Evolutionary conservation across 2,888 invertebrate genomes (phyloP).

Genomic region (Chirona hameri): DNA sequence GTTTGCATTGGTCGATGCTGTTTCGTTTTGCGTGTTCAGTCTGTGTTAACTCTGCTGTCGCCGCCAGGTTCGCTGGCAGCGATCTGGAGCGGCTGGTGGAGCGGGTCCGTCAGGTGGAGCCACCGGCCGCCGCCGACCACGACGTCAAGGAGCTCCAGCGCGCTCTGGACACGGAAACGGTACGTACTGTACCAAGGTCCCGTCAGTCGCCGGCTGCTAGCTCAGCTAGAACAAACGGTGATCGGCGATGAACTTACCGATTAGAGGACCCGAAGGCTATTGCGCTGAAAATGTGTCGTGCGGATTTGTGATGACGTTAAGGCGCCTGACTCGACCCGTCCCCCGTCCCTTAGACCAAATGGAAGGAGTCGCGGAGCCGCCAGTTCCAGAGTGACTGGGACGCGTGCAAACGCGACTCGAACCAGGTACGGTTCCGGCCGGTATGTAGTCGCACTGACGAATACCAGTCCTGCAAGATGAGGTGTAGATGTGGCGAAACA

Average conservation of each 20-base stretch:
- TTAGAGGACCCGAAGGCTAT: no score
- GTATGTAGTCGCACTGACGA: no score
- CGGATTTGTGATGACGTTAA: no score
- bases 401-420: conserved; percentile 59
- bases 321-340: no score
- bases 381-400: conserved; percentile 53
- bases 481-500: no score
- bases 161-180: conserved; percentile 51
- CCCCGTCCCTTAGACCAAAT: no score
- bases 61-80: neutral
- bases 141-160: conserved; percentile 66
- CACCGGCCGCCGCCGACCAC: conserved; percentile 60
- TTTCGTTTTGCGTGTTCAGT: conserved; percentile 46
- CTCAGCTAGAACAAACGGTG: neutral
- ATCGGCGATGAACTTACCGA: no score
- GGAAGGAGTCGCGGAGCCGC: no score
- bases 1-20: no score
- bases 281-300: no score
- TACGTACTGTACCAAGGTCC: neutral
- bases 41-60: neutral
- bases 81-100: neutral
- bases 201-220: neutral
- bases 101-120: conserved; percentile 52
- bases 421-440: conserved; percentile 53
- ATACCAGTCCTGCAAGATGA: no score